phyloP scores from a whole-genome alignment of 2,113 vertebrate genomes.

The Alouatta palliata region DNA sequence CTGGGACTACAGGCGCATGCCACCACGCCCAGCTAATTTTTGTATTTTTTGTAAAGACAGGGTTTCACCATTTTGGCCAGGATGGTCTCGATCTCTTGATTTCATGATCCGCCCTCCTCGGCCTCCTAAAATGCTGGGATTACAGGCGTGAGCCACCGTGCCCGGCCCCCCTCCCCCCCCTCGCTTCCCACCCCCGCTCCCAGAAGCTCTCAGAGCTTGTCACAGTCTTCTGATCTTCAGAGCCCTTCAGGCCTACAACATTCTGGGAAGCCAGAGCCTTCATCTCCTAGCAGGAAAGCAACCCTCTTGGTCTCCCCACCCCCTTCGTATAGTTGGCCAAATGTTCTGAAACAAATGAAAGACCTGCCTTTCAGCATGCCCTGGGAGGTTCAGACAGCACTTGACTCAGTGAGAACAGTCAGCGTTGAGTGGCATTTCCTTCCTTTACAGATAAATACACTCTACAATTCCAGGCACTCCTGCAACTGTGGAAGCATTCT shows the following conservation, averaged over 20 bases:
- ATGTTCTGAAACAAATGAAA: background rate
- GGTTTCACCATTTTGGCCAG: too few relatives aligned
- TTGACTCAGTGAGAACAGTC: background rate
- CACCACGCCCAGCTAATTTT: too few relatives aligned
- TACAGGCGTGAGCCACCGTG: too few relatives aligned
- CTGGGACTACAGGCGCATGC: too few relatives aligned
- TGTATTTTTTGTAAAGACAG: too few relatives aligned
- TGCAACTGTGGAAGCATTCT: background rate
- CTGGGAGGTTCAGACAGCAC: background rate
- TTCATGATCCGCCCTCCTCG: too few relatives aligned
- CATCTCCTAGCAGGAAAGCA: background rate
- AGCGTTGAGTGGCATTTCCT: background rate
- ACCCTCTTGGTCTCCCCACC: background rate
- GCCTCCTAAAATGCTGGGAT: too few relatives aligned
- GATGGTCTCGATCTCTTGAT: too few relatives aligned
- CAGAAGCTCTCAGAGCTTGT: background rate
- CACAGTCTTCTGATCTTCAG: background rate
- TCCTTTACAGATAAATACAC: background rate
- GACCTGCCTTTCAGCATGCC: background rate
- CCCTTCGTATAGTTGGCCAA: background rate
- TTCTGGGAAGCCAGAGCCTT: background rate
- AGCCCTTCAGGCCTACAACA: background rate
- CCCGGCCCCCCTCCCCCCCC: too few relatives aligned
- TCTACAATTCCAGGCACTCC: background rate
- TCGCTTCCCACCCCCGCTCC: accelerated